Base-by-base conservation (phyloP, 2,797 vertebrate species). In the Lycodopsis pacificus region DNA sequence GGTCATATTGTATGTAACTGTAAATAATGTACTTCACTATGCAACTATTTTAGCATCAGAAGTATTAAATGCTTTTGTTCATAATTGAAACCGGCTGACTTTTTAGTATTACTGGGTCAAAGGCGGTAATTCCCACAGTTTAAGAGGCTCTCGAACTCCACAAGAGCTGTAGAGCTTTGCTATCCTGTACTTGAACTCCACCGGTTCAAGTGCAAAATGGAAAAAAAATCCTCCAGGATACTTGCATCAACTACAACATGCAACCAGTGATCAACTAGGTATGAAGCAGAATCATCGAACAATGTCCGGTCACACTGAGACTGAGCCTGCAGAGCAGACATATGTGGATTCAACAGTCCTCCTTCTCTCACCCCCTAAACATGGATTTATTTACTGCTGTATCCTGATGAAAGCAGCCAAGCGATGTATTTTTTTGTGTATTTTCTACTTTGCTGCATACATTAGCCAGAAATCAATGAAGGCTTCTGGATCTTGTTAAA, bases 381-480 rank as follows among this genome's bases (percentile, higher is more conserved):
- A 40, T 38, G 65, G 76, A 77, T 69, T 71, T 77, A 85, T 84
- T 80, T 71, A 66, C 58, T 30, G 78, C 65, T 63, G 25, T 49
- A 48, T 25, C 51, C 74, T 59, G 76, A 83, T 65, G 72, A 78
- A 68, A 49, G 71, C 76, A 36, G 62, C 70, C 58, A 63, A 82
- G 57, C 68, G 32, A 71, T 81, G 32, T 10, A 20, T 64, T 53
- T 83, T 76, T 71, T 62, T 40, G 12, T 59, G 56, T 66, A 76
- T 80, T 73, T 77, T 81, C 62, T 62, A 73, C 80, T 80, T 62
- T 79, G 73, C 77, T 65, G 86, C 82, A 67, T 87, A 73, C 56
- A 82, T 89, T 81, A 81, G 66, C 73, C 54, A 69, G 69, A 71
- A 88, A 89, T 87, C 88, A 84, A 89, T 88, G 80, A 77, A 77